Conservation (phyloP, 2,797 vertebrate genomes). For the Eremophila alpestris region DNA sequence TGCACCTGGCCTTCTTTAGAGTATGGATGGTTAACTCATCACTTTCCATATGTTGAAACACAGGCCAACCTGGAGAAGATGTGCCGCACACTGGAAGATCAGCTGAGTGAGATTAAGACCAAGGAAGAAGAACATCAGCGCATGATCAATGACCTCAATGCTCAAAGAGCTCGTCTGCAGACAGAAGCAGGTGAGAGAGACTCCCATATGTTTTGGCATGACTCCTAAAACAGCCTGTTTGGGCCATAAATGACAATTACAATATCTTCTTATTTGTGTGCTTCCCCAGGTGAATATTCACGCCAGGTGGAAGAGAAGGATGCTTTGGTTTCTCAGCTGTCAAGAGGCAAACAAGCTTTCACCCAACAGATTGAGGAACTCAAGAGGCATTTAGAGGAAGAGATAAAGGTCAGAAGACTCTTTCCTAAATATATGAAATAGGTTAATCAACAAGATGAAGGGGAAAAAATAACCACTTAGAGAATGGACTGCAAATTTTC, state of each 20-base stretch:
- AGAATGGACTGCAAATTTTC: neutral
- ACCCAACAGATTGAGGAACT: neutral
- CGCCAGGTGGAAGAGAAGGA: neutral
- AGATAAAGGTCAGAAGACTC: neutral
- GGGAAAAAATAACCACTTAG: rapidly evolving
- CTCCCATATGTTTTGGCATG: no score
- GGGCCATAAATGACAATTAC: no score
- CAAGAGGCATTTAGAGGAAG: neutral
- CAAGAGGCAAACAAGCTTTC: neutral
- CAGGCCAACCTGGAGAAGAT: neutral
- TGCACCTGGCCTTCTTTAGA: neutral
- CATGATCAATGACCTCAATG: neutral
- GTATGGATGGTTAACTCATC: neutral
- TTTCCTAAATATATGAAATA: neutral
- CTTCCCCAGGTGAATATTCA: neutral
- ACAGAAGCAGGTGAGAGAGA: neutral
- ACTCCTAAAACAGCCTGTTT: no score
- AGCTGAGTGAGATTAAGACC: neutral
- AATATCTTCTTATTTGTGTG: no score
- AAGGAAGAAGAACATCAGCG: neutral
- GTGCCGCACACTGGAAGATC: neutral
- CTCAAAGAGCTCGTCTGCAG: neutral
- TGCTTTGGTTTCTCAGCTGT: neutral
- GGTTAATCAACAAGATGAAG: neutral
- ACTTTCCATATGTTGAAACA: neutral